Base-by-base conservation (phyloP, 2,797 vertebrate genomes). In the Sebastolobus alascanus region DNA sequence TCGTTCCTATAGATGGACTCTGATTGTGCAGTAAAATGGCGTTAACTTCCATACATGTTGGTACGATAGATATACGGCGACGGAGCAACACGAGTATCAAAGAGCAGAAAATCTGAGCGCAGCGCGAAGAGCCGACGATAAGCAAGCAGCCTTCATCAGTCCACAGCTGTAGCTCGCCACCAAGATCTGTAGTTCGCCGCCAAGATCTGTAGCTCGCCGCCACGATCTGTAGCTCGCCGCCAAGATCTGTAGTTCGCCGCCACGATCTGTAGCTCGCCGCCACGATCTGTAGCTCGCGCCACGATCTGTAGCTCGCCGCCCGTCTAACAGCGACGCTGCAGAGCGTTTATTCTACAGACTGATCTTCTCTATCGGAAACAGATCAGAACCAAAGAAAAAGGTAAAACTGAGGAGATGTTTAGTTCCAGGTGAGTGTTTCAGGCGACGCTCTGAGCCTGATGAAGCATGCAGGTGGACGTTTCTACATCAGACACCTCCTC, bases 41-140 rank as follows among this genome's bases (percentile, higher is more conserved):
- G 70, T 70, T 80, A 87, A 85, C 92, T 96, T 97, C 96, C 97
- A 97, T 97, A 98, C 96, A 97, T 85, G 90, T 89, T 85, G 58
- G 60, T 87, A 91, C 80, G 1, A 97, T 97, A 96, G 94, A 96
- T 96, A 97, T 96, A 97, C 97, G 96, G 97, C 96, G 96, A 98
- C 96, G 94, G 95, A 96, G 97, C 97, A 95, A 80, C 97, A 97
- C 96, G 96, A 96, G 97, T 98, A 97, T 97, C 97, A 97, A 97
- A 98, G 89, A 98, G 97, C 97, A 95, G 96, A 63, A 77, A 81
- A 69, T 66, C 69, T 58, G 46, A 83, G 96, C 90, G 92, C 95
- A 96, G 96, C 96, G 96, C 46, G 7, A 59, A 95, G 90, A 96
- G 96, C 58, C 22, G 16, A 95, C 92, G 93, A 96, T 92, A 93